A percentile compares a stretch with the other conserved stretches of the same genome.
phyloP scores from a whole-genome alignment of 1,140 invertebrate species.

The Drosophila pseudoobscura region DNA sequence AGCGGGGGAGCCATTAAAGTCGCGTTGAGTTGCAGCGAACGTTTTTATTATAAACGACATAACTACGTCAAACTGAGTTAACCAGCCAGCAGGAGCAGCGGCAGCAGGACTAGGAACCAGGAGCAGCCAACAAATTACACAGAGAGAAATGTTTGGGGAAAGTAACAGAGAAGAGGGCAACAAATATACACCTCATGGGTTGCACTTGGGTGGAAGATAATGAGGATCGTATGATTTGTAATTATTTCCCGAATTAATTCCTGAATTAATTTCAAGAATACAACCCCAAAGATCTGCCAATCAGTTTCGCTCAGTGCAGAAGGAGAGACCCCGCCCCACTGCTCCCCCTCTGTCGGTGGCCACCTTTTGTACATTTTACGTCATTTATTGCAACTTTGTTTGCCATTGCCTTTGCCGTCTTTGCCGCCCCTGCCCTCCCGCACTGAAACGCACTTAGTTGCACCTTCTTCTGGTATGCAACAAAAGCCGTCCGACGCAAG shows the following conservation, averaged over 20 bases:
- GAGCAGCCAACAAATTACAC: background rate
- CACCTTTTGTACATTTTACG: constrained; percentile 67
- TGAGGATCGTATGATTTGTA: too few species aligned
- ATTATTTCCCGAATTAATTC: too few species aligned
- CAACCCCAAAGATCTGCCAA: too few species aligned
- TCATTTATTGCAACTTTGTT: constrained; percentile 82
- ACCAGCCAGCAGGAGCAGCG: constrained; percentile 40
- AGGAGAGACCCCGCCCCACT: background rate
- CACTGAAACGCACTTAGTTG: constrained; percentile 58
- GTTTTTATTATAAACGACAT: constrained; percentile 81
- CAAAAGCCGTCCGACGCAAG: constrained; percentile 53
- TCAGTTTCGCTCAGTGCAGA: constrained; percentile 11
- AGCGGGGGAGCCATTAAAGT: constrained; percentile 71
- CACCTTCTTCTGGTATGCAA: constrained; percentile 50
- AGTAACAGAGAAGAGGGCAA: too few species aligned
- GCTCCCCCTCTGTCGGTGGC: background rate
- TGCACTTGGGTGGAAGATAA: too few species aligned
- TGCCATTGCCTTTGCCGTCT: constrained; percentile 25
- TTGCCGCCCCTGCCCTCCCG: background rate
- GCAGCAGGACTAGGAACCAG: background rate
- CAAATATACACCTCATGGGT: too few species aligned
- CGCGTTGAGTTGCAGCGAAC: constrained; percentile 62
- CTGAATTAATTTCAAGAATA: too few species aligned
- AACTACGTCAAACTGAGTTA: constrained; percentile 79
- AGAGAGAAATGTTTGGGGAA: too few species aligned